These are phyloP conservation scores for Polymixis lichenea DNA, from an alignment of 2,888 invertebrate genomes.

Conservation along the genomic window DNA sequence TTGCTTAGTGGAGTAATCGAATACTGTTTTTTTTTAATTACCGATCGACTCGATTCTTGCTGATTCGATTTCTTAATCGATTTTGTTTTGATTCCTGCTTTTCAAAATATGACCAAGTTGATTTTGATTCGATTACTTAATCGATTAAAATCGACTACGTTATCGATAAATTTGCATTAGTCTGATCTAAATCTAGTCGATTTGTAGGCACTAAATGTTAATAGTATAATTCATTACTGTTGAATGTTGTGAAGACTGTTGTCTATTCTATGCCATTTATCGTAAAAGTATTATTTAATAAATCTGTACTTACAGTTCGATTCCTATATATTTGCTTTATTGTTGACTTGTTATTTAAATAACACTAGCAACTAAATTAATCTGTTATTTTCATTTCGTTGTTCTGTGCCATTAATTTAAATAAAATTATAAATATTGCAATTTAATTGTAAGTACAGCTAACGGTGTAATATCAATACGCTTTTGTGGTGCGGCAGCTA, in stretches of 20 bases:
- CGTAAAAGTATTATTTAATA: conserved; percentile 64
- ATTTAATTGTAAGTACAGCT: conserved; percentile 65
- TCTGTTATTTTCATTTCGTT: conserved; percentile 4
- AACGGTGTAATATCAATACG: conserved; percentile 53
- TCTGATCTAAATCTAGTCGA: conserved; percentile 5
- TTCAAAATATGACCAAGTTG: not conserved
- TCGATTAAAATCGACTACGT: not conserved
- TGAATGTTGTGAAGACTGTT: conserved; percentile 78
- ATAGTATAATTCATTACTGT: conserved; percentile 58
- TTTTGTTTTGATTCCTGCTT: not conserved
- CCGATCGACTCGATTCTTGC: not conserved
- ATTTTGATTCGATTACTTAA: not conserved
- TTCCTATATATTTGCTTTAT: conserved; percentile 18
- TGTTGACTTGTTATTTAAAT: conserved; percentile 9
- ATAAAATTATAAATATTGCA: conserved; percentile 19
- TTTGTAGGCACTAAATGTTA: conserved; percentile 33
- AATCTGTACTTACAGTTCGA: conserved; percentile 68
- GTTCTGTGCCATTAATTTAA: conserved; percentile 50
- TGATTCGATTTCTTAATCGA: not conserved
- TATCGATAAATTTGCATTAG: not conserved
- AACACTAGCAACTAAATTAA: not conserved
- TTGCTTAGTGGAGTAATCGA: conserved; percentile 13
- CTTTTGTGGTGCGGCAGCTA: conserved; percentile 68
- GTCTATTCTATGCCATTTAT: conserved; percentile 76
- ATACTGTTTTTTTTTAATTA: not conserved